Conservation (phyloP, 1,140 invertebrate genomes). For the Linepithema humile region DNA sequence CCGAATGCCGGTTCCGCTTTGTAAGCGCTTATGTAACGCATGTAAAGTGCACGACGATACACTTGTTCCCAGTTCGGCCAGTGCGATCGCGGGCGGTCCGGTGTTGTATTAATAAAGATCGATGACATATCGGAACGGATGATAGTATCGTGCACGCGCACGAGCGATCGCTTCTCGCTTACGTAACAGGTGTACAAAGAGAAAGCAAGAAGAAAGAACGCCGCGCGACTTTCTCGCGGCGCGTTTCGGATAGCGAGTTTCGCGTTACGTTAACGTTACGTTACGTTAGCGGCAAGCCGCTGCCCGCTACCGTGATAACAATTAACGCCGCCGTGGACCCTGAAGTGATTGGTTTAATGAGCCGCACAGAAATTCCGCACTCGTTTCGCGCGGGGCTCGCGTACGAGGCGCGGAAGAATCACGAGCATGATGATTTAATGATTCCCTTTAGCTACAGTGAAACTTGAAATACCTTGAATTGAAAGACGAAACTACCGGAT, state of each 20-base stretch:
- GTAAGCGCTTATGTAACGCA: constrained; percentile 39
- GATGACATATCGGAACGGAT: constrained; percentile 19
- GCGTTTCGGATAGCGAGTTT: constrained; percentile 73
- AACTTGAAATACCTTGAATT: background rate
- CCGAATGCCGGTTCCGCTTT: background rate
- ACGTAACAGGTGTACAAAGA: constrained; percentile 79
- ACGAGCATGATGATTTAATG: background rate
- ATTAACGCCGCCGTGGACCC: constrained; percentile 67
- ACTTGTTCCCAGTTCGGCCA: constrained; percentile 20
- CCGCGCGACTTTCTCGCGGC: constrained; percentile 79
- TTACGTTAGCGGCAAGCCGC: constrained; percentile 55
- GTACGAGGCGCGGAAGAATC: background rate
- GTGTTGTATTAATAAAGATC: constrained; percentile 32
- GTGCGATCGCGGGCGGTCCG: background rate
- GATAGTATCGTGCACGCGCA: constrained; percentile 64
- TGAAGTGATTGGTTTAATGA: constrained; percentile 57
- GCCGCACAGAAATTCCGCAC: constrained; percentile 60
- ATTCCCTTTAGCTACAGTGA: background rate
- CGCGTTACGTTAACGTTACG: constrained; percentile 74
- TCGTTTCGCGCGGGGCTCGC: background rate
- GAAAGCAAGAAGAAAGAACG: constrained; percentile 82
- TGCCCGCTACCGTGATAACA: constrained; percentile 43
- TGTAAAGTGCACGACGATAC: constrained; percentile 37
- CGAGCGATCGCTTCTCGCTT: constrained; percentile 75
- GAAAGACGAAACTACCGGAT: background rate